Evolutionary conservation across 2,797 vertebrate genomes (phyloP).

Genomic region (Sebastes aleutianus): DNA sequence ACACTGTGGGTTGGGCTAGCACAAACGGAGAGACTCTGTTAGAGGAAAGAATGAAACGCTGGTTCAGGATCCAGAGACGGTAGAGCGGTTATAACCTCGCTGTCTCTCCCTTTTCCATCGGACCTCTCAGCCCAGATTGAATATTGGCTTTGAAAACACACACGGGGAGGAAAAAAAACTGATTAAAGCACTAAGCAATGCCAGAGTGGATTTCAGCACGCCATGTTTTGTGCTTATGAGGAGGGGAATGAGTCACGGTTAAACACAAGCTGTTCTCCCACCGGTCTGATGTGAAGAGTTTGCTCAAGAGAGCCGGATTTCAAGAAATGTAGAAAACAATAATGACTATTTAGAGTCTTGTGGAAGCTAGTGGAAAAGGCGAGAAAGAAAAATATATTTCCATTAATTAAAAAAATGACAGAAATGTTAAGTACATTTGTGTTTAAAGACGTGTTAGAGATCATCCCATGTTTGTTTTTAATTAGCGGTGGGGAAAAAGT

Average conservation of each 20-base stretch:
- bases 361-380: not conserved
- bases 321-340: conserved; percentile 24
- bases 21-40: conserved; percentile 23
- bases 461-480: not conserved
- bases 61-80: conserved; percentile 20
- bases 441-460: not conserved
- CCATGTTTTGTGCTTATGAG: conserved; percentile 57
- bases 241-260: conserved; percentile 69
- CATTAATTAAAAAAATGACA: not conserved
- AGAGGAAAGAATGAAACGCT: conserved; percentile 21
- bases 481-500: too few relatives aligned
- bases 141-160: conserved; percentile 36
- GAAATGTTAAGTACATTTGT: not conserved
- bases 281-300: conserved; percentile 38
- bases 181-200: conserved; percentile 38
- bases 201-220: conserved; percentile 46
- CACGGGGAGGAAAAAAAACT: not conserved
- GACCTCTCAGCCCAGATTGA: conserved; percentile 20
- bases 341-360: conserved; percentile 7
- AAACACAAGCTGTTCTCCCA: conserved; percentile 68
- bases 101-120: conserved; percentile 16
- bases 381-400: not conserved
- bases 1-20: conserved; percentile 35
- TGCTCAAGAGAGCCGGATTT: conserved; percentile 14
- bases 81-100: conserved; percentile 18